A percentile compares a stretch with the other conserved stretches of the same genome.
phyloP scores from a whole-genome alignment of 2,888 invertebrate genomes.

The Cremastobaeus sp. region DNA sequence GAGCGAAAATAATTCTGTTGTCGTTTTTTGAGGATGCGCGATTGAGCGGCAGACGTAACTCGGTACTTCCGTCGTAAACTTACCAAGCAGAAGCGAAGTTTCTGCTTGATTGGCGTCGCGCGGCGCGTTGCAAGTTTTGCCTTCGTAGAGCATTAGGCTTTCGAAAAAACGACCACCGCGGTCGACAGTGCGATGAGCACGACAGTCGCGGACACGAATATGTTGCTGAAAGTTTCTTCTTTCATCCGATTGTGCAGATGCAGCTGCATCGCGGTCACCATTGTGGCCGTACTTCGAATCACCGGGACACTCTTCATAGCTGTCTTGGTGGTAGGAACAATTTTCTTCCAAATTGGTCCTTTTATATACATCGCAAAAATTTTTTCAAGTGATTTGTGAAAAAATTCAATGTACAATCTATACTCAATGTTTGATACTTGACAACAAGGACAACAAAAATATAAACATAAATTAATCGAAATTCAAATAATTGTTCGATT shows the following conservation, averaged over 20 bases:
- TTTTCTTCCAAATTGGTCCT: conserved; percentile 52
- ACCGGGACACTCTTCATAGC: conserved; percentile 64
- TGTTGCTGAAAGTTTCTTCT: conserved; percentile 57
- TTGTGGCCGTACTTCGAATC: conserved; percentile 66
- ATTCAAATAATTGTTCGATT: no score
- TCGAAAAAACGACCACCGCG: conserved; percentile 63
- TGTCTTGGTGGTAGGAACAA: conserved; percentile 50
- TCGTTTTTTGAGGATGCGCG: conserved; percentile 5
- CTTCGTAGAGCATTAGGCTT: conserved; percentile 58
- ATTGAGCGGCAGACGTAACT: not conserved
- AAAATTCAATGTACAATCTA: no score
- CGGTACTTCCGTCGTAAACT: conserved; percentile 34
- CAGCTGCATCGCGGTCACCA: conserved; percentile 67
- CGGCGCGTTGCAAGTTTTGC: conserved; percentile 45
- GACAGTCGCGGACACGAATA: conserved; percentile 67
- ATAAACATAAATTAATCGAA: no score
- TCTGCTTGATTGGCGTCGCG: conserved; percentile 52
- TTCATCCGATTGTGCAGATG: conserved; percentile 61
- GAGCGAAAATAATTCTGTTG: conserved; percentile 1
- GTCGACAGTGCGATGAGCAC: conserved; percentile 66
- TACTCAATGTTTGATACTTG: no score
- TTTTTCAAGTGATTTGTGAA: no score
- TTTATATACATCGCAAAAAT: no score
- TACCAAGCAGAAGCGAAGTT: conserved; percentile 63
- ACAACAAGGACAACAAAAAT: no score